Base-by-base conservation (phyloP, 2,888 invertebrate genomes). In the Ptychoptera contaminata region DNA sequence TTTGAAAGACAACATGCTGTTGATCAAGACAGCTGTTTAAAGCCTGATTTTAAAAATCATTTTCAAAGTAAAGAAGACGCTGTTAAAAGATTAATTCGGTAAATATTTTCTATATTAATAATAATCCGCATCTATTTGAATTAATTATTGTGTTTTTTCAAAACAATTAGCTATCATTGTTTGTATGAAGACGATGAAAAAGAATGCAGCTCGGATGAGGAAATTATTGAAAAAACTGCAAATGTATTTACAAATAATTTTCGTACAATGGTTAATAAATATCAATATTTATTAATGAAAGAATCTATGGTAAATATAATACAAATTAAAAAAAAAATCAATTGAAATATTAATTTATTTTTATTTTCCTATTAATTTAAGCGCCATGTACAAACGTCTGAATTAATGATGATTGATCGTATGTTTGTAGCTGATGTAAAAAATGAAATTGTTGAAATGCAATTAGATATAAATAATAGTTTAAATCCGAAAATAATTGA, bases 331-430 rank as follows among this genome's bases (percentile, higher is more conserved):
- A 15, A n/a, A n/a, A n/a, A 43, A 40, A 11, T 30, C 14, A 23
- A 41, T 32, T 7, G 11, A 16, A 29, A 12, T 42, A 37, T 45
- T 14, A 37, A 10, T 37, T 35, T 45, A 39, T 15, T 40, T 37
- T 46, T 34, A n/a, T 31, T 6, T 32, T 31, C 23, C 8, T 11
- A 32, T 32, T 10, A 23, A 16, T 15, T 38, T 16, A 63, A 84
- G 84, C 69, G 79, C 43, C 73, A 74, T 54, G 77, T 79, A 45
- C 74, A 78, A 51, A 81, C 83, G 1, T 79, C 83, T 1, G 86
- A 86, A 61, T 61, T 77, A 46, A 77, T 84, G 67, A 80, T 84
- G 77, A 69, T 86, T 48, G 79, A 83, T 55, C 70, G 82, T 45
- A 71, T 82, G 61, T 76, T 82, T 58, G 73, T 82, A 39, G 72